These are phyloP conservation scores for Calyptommatus sinebrachiatus DNA, from an alignment of 2,113 vertebrate species.

Conservation along the genomic window DNA sequence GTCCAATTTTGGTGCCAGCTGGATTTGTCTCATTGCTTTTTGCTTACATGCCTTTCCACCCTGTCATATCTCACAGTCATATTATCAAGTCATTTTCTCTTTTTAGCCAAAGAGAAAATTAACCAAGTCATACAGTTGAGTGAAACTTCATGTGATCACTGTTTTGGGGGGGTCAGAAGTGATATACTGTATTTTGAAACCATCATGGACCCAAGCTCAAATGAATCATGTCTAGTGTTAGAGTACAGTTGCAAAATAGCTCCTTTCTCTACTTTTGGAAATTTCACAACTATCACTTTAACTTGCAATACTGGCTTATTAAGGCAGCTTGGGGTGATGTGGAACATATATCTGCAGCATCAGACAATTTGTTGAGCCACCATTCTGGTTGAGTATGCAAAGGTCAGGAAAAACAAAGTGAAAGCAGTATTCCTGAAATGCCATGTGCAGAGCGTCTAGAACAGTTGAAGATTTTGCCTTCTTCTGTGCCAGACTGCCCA, in stretches of 20 bases:
- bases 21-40: constrained; percentile 16
- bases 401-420: constrained; percentile 10
- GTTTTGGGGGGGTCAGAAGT: constrained; percentile 43
- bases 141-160: constrained; percentile 28
- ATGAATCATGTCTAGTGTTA: constrained; percentile 39
- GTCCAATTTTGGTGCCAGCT: constrained; percentile 17
- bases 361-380: constrained; percentile 49
- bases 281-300: constrained; percentile 58
- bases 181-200: constrained; percentile 50
- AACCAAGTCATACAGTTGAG: constrained; percentile 15
- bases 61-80: constrained; percentile 21
- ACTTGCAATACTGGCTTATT: constrained; percentile 60
- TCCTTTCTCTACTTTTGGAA: constrained; percentile 41
- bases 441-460: no score
- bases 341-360: constrained; percentile 49
- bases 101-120: constrained; percentile 35
- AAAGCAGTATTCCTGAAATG: no score
- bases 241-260: constrained; percentile 56
- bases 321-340: constrained; percentile 50
- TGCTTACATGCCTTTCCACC: constrained; percentile 12
- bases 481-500: no score
- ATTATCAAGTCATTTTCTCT: constrained; percentile 16
- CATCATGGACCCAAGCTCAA: constrained; percentile 32
- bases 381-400: constrained; percentile 36
- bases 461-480: no score